Conservation (phyloP, 1,140 invertebrate species). For the Bactericera cockerelli region DNA sequence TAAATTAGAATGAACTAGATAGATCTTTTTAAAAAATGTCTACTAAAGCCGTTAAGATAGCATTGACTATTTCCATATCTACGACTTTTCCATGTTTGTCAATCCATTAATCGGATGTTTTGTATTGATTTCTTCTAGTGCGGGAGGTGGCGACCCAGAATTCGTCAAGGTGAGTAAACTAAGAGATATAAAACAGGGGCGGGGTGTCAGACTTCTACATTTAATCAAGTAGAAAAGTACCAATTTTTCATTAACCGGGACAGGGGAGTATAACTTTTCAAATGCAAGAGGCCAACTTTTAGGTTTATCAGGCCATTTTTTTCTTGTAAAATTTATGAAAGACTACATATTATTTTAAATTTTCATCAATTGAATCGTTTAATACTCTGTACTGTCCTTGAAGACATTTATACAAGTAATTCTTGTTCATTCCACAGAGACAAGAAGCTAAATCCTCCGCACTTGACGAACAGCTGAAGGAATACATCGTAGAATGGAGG, state of each 20-base stretch:
- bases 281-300: too few relatives aligned
- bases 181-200: too few relatives aligned
- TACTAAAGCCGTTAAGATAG: too few relatives aligned
- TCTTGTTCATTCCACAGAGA: conserved; percentile 41
- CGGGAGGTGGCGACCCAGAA: conserved; percentile 24
- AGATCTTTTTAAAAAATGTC: too few relatives aligned
- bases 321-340: neutral
- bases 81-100: too few relatives aligned
- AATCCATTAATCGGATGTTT: neutral
- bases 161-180: conserved; percentile 24
- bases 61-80: too few relatives aligned
- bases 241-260: too few relatives aligned
- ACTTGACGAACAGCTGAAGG: conserved; percentile 86
- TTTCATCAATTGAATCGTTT: neutral
- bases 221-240: too few relatives aligned
- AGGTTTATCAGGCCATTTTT: too few relatives aligned
- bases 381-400: neutral
- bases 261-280: too few relatives aligned
- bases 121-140: conserved; percentile 15
- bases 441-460: conserved; percentile 87
- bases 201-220: too few relatives aligned
- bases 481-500: conserved; percentile 92
- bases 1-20: too few relatives aligned
- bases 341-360: neutral
- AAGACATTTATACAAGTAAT: neutral